These are phyloP conservation scores for Falco peregrinus DNA, from an alignment of 2,797 vertebrate species.

Conservation along the genomic window DNA sequence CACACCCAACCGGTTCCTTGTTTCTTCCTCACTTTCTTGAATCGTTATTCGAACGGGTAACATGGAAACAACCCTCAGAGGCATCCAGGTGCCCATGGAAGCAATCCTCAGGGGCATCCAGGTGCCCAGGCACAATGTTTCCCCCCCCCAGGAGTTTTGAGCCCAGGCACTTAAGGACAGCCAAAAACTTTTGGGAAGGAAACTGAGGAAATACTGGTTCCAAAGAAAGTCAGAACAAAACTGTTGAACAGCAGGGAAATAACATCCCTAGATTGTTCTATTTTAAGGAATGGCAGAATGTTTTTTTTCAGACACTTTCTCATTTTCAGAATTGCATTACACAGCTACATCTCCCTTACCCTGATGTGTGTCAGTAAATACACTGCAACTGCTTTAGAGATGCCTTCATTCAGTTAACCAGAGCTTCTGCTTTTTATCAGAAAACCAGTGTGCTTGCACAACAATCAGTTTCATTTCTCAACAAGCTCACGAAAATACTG, in stretches of 20 bases:
- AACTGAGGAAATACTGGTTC: not conserved
- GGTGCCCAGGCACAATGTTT: not conserved
- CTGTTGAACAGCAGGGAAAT: not conserved
- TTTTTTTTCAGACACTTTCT: not conserved
- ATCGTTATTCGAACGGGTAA: not conserved
- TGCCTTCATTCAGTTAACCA: not conserved
- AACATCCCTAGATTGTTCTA: not conserved
- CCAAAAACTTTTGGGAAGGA: not conserved
- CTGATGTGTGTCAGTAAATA: not conserved
- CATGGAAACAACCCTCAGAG: not conserved
- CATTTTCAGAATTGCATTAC: not conserved
- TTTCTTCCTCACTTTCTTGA: not conserved
- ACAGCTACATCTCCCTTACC: not conserved
- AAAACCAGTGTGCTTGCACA: rapidly evolving
- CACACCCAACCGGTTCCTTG: not conserved
- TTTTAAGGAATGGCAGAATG: not conserved
- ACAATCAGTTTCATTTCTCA: not conserved
- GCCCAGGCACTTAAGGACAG: not conserved
- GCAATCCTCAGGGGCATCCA: no score
- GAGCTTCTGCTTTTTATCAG: not conserved
- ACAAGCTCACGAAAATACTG: not conserved
- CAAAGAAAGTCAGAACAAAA: not conserved
- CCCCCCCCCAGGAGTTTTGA: not conserved
- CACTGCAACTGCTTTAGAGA: not conserved
- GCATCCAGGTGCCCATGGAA: not conserved